These are phyloP conservation scores for Pedetes capensis DNA, from an alignment of 2,113 vertebrate species.

Conservation along the genomic window DNA sequence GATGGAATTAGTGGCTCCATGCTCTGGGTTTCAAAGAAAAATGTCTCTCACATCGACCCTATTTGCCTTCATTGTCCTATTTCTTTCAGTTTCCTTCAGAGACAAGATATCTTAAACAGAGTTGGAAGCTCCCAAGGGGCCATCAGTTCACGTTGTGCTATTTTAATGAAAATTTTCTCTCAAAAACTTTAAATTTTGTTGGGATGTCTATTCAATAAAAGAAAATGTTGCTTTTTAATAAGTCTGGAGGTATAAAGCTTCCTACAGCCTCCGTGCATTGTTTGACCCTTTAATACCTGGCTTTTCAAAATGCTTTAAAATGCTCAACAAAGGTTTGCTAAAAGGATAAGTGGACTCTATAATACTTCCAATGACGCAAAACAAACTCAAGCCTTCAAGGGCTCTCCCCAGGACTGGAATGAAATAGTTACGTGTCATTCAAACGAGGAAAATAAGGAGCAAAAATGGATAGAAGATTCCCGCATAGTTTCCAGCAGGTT, in stretches of 20 bases:
- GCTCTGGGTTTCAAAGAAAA: background rate
- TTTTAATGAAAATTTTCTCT: background rate
- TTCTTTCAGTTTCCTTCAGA: background rate
- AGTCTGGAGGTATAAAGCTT: background rate
- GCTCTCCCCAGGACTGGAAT: background rate
- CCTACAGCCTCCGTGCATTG: background rate
- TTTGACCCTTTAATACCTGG: background rate
- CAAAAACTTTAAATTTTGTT: background rate
- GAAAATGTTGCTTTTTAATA: background rate
- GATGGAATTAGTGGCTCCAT: background rate
- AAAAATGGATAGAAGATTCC: background rate
- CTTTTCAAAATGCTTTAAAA: conserved; percentile 14
- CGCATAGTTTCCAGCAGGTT: background rate
- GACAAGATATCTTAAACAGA: background rate
- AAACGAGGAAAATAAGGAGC: background rate
- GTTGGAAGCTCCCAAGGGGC: background rate
- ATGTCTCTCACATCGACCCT: background rate
- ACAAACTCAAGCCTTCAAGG: background rate
- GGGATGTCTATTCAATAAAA: background rate
- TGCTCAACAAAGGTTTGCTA: background rate
- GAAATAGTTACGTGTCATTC: background rate
- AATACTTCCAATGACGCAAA: background rate
- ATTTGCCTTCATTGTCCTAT: background rate
- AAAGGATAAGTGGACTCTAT: background rate
- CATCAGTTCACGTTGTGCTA: background rate